These are phyloP conservation scores for Heptranchias perlo DNA, from an alignment of 2,113 vertebrate species.

Conservation along the genomic window DNA sequence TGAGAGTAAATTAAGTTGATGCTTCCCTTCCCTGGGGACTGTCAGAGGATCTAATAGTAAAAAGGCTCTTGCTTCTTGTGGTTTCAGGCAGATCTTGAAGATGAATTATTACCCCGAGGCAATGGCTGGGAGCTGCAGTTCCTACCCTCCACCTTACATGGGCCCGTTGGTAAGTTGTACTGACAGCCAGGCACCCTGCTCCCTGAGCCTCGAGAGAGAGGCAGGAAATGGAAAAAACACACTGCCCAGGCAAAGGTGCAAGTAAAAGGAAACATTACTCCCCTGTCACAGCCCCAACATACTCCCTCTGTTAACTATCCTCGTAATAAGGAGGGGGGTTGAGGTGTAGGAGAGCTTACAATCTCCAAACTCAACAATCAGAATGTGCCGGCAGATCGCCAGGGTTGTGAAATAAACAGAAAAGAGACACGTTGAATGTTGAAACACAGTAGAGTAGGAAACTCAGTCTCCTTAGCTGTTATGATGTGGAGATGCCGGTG, in stretches of 20 bases:
- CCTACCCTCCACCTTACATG: neutral
- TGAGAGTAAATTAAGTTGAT: neutral
- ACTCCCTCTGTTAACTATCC: neutral
- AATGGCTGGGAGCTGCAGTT: constrained; percentile 18
- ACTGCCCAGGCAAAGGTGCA: too few species aligned
- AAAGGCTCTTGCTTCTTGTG: neutral
- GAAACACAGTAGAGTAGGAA: neutral
- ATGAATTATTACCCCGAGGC: constrained; percentile 28
- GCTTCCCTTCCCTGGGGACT: neutral
- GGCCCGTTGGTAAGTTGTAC: neutral
- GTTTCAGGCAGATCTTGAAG: neutral
- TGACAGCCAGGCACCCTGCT: neutral
- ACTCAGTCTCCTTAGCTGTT: neutral
- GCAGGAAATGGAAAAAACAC: neutral
- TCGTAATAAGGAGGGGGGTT: neutral
- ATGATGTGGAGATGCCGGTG: too few species aligned
- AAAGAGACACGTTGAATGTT: neutral
- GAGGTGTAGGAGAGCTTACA: neutral
- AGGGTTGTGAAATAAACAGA: neutral
- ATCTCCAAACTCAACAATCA: neutral
- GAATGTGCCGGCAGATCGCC: neutral
- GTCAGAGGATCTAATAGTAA: neutral
- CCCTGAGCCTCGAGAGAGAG: neutral
- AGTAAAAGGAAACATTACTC: too few species aligned
- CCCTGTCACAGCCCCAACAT: neutral